Evolutionary conservation across 2,888 invertebrate species (phyloP).

Genomic region (Cyclophora punctaria): DNA sequence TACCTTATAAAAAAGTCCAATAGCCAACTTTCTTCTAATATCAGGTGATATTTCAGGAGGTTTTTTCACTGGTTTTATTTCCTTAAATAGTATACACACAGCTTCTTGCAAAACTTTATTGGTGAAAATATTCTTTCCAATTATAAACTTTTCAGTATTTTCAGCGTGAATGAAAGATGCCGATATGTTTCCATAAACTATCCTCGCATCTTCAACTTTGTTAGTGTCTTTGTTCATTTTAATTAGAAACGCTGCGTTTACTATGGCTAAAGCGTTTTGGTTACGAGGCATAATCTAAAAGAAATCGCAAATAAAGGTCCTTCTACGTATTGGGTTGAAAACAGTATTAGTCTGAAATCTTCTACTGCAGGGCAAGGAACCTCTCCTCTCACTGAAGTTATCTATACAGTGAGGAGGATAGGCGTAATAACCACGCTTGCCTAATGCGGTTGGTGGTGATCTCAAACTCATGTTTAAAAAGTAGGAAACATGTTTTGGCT

Average conservation of each 20-base stretch:
- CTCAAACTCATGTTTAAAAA: no score
- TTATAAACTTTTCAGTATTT: conserved; percentile 70
- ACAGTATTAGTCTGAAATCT: no score
- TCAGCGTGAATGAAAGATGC: conserved; percentile 74
- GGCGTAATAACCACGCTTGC: no score
- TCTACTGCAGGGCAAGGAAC: no score
- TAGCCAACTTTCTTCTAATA: conserved; percentile 81
- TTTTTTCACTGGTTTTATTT: conserved; percentile 77
- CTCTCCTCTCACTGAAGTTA: no score
- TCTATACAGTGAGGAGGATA: no score
- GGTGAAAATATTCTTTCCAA: conserved; percentile 55
- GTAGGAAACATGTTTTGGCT: no score
- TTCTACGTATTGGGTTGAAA: no score
- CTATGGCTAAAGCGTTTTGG: conserved; percentile 84
- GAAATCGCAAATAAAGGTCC: not conserved
- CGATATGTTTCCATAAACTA: conserved; percentile 81
- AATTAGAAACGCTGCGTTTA: conserved; percentile 83
- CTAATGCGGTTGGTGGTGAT: no score
- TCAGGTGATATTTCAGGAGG: conserved; percentile 80
- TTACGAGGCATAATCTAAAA: conserved; percentile 81
- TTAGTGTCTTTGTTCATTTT: conserved; percentile 53
- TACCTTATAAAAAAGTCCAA: conserved; percentile 87
- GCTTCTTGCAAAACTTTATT: conserved; percentile 61
- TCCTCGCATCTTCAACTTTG: conserved; percentile 50
- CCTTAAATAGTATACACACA: conserved; percentile 66